phyloP scores from a whole-genome alignment of 23 tunicate species.

The Trididemnum clinides region DNA sequence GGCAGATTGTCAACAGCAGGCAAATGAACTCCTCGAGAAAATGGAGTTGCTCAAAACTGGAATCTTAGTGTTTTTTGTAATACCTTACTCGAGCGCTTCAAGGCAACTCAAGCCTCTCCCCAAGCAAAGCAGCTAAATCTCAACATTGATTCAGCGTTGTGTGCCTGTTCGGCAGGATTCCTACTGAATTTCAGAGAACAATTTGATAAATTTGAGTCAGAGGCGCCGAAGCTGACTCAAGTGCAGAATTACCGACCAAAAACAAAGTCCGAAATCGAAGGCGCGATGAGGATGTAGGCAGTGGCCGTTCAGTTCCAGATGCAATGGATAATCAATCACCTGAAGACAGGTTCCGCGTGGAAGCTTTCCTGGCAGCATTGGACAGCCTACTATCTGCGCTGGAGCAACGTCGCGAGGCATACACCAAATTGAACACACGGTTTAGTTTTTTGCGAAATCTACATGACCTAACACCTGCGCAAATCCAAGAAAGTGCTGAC shows the following conservation, averaged over 20 bases:
- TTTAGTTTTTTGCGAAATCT: background rate
- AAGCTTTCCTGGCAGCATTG: background rate
- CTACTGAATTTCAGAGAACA: background rate
- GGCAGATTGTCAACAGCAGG: constrained; percentile 23
- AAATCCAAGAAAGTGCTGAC: no score
- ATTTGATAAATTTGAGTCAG: background rate
- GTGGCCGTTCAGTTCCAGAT: background rate
- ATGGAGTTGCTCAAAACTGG: background rate
- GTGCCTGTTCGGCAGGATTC: no score
- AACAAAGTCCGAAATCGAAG: background rate
- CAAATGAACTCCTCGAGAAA: constrained; percentile 22
- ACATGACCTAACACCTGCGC: no score
- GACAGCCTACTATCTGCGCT: background rate
- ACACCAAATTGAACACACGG: background rate
- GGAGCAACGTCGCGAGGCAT: background rate
- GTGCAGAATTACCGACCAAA: background rate
- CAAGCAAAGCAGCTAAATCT: background rate
- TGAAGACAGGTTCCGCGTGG: background rate
- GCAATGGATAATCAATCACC: background rate
- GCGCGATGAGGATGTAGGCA: background rate
- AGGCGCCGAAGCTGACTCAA: background rate
- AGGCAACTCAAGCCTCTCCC: background rate
- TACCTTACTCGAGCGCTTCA: background rate
- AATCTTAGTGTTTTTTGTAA: background rate
- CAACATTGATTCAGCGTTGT: background rate